Conservation (phyloP, 2,888 invertebrate species). For the Tachina grossa region DNA sequence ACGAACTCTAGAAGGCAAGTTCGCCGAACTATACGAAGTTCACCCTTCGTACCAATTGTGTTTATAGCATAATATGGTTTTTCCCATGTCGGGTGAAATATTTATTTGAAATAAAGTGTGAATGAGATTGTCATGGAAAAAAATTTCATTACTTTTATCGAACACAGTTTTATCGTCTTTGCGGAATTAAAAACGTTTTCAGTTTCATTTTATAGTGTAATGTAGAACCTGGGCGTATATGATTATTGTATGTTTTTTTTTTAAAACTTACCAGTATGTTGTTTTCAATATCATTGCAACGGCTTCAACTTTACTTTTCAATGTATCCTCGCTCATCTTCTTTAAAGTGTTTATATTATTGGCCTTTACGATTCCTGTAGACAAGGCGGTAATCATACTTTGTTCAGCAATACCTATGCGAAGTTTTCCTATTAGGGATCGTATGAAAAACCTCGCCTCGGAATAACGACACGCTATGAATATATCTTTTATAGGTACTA, state of each 20-base stretch:
- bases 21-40: too few species aligned
- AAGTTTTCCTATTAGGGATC: constrained; percentile 96
- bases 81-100: too few species aligned
- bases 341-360: constrained; percentile 86
- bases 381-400: constrained; percentile 95
- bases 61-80: too few species aligned
- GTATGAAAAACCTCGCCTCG: constrained; percentile 94
- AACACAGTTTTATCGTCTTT: too few species aligned
- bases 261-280: constrained; percentile 90
- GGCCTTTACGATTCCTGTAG: constrained; percentile 90
- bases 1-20: too few species aligned
- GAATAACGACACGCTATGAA: constrained; percentile 95
- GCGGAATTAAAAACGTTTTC: too few species aligned
- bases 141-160: too few species aligned
- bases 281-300: constrained; percentile 92
- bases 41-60: too few species aligned
- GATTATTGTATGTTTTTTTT: neutral
- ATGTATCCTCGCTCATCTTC: constrained; percentile 86
- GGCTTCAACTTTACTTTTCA: constrained; percentile 90
- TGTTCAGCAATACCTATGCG: constrained; percentile 98
- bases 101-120: too few species aligned
- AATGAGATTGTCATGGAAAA: too few species aligned
- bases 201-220: too few species aligned
- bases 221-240: too few species aligned
- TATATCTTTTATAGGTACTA: constrained; percentile 94